phyloP scores from a whole-genome alignment of 1,140 invertebrate species.

The Caenorhabditis latens region DNA sequence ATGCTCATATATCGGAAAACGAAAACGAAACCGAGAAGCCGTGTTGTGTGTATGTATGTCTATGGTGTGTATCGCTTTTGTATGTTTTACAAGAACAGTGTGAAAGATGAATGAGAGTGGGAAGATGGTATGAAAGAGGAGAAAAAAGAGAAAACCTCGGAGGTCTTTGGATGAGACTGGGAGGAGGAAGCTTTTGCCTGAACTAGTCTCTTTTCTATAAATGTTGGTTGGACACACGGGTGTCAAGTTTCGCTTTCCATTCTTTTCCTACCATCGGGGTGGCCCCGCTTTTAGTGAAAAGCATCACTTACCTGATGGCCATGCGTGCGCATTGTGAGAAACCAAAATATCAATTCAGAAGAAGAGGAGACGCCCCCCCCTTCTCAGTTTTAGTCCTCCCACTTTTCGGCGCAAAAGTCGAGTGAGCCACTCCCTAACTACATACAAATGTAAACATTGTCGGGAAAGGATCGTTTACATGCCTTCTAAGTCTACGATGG shows the following conservation, averaged over 20 bases:
- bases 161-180: constrained; percentile 1
- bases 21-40: constrained; percentile 12
- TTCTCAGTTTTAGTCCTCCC: neutral
- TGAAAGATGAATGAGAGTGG: constrained; percentile 22
- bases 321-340: constrained; percentile 47
- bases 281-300: constrained; percentile 38
- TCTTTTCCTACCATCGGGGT: neutral
- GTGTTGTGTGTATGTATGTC: constrained; percentile 15
- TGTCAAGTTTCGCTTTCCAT: constrained; percentile 52
- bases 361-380: neutral
- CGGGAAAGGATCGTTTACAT: constrained; percentile 49
- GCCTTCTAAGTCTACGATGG: constrained; percentile 32
- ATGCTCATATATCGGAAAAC: constrained; percentile 11
- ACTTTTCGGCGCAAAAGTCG: constrained; percentile 22
- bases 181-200: constrained; percentile 8
- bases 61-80: constrained; percentile 37
- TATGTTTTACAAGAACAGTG: constrained; percentile 53
- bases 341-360: constrained; percentile 51
- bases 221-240: constrained; percentile 21
- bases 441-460: constrained; percentile 50
- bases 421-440: constrained; percentile 55
- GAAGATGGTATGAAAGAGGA: neutral
- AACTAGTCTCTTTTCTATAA: constrained; percentile 52
- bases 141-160: neutral
- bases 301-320: constrained; percentile 53